phyloP scores from a whole-genome alignment of 2,113 vertebrate genomes.

The Petroica traversi region DNA sequence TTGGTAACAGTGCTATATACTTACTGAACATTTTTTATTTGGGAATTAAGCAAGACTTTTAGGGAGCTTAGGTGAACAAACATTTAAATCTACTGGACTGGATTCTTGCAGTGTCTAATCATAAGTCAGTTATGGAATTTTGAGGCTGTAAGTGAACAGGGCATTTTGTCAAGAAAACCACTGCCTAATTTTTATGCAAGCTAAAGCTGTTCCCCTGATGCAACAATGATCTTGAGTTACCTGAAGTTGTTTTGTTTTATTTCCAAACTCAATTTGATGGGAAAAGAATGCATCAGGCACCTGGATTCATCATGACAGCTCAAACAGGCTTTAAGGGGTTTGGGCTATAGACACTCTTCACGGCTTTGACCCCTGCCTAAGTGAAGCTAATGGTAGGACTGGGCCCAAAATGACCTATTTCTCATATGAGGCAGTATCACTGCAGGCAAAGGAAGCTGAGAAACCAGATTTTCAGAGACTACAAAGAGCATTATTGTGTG shows the following conservation, averaged over 20 bases:
- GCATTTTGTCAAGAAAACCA: not conserved
- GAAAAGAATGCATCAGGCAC: not conserved
- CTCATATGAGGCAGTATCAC: not conserved
- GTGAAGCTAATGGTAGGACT: not conserved
- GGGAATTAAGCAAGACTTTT: not conserved
- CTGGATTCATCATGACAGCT: not conserved
- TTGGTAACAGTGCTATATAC: not conserved
- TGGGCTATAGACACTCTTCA: not conserved
- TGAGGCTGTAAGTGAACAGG: not conserved
- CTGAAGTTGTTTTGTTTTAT: not conserved
- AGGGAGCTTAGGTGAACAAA: not conserved
- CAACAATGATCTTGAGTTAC: not conserved
- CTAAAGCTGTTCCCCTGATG: not conserved
- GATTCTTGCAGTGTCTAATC: not conserved
- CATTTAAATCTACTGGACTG: not conserved
- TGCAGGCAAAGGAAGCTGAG: constrained; percentile 12
- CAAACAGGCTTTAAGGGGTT: not conserved
- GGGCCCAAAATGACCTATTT: not conserved
- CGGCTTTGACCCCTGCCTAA: not conserved
- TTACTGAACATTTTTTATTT: not conserved
- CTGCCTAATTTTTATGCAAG: not conserved
- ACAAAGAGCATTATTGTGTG: constrained; percentile 23
- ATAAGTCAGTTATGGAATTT: not conserved
- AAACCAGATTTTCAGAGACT: constrained; percentile 38
- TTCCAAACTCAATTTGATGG: not conserved